Evolutionary conservation across 2,113 vertebrate species (phyloP), one percentile per base, ranked within the genome.

Genomic region (Cottus gobio): DNA sequence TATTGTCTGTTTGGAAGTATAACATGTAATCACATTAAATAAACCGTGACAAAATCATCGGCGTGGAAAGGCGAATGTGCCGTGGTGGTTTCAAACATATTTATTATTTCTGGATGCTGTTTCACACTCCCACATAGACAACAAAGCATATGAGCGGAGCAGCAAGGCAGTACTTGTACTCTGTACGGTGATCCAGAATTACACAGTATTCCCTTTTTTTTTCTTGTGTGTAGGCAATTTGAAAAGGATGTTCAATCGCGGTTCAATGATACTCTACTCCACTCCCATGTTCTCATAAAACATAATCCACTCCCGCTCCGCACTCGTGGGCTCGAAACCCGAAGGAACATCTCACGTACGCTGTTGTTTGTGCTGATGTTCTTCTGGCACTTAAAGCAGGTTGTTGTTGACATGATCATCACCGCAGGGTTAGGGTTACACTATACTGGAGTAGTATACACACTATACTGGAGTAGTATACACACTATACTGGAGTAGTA

Each of bases 211-310:
- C 26, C 26, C 22, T 34, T 64, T 13, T 50, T 16, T 28, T 64
- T 18, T 58, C 16, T 10, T 71, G 48, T 31, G 73, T 80, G 85
- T 82, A 30, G 84, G 84, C 79, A 65, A 48, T 79, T 76, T 85
- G 44, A 79, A 68, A 81, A 80, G 86, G 72, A 70, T 85, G 83
- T 77, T 77, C 75, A 89, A 30, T 81, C 81, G 50, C 83, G 85
- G 82, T 86, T 91, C 85, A 86, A 86, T 82, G 86, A 85, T 54
- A 65, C 90, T 87, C 68, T 71, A 69, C 87, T 86, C 68, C 74
- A 18, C 56, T 79, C 58, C n/a, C 52, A 56, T 77, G 84, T 63
- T 86, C 81, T 86, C 71, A 79, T 64, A 72, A 79, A 58, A 77
- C 71, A 87, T 87, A 86, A 88, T 89, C 85, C 82, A 85, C 87